These are phyloP conservation scores for Sebastes steindachneri DNA, from an alignment of 2,797 vertebrate genomes.

Conservation along the genomic window DNA sequence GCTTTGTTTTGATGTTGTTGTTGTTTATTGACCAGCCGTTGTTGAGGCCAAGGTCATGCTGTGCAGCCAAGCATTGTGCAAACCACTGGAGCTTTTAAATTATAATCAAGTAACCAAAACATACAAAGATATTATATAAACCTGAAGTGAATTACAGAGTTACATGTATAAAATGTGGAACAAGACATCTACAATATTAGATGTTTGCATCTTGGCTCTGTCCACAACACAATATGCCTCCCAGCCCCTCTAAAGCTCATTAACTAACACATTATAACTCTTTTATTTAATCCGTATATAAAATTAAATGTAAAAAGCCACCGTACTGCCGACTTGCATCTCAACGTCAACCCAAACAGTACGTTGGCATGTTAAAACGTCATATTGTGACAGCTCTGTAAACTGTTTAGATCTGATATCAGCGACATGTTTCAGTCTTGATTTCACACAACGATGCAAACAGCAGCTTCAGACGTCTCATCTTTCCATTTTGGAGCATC, in stretches of 20 bases:
- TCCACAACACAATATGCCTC: not conserved
- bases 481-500: conserved; percentile 32
- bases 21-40: not conserved
- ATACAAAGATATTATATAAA: not conserved
- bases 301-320: not conserved
- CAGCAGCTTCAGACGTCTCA: conserved; percentile 15
- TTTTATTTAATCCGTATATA: not conserved
- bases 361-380: not conserved
- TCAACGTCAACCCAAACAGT: not conserved
- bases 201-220: no score
- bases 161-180: not conserved
- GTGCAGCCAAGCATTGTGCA: not conserved
- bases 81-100: not conserved
- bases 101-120: not conserved
- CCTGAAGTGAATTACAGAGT: not conserved
- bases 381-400: conserved; percentile 13
- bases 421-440: conserved; percentile 10
- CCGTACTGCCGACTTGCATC: rapidly evolving
- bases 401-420: conserved; percentile 19
- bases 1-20: not conserved
- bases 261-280: not conserved
- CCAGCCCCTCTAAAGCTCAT: not conserved
- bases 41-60: not conserved
- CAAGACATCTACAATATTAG: not conserved
- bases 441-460: conserved; percentile 6